Conservation (phyloP, 2,113 vertebrate species). For the Cacatua alba region DNA sequence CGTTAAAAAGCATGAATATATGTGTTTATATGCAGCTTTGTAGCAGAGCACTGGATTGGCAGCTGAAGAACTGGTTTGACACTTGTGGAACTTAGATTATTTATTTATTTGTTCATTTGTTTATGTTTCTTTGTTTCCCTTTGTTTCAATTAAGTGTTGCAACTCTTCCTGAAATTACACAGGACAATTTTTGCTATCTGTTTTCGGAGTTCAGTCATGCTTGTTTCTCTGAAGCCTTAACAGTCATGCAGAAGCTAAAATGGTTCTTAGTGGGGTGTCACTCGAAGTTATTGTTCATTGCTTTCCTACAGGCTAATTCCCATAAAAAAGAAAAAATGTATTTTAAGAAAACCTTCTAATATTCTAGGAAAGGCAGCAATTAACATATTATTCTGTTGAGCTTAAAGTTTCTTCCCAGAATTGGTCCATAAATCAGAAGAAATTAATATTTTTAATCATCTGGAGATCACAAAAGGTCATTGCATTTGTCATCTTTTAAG, state of each 20-base stretch:
- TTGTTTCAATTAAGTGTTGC: background rate
- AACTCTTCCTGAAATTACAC: background rate
- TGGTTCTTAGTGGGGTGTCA: background rate
- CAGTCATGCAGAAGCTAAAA: background rate
- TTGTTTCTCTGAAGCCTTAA: background rate
- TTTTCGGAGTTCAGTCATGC: background rate
- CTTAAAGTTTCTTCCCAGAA: background rate
- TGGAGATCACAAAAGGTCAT: background rate
- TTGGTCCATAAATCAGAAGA: background rate
- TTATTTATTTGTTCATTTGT: background rate
- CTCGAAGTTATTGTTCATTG: background rate
- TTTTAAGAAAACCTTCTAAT: background rate
- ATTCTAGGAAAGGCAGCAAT: background rate
- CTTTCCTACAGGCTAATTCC: background rate
- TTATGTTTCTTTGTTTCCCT: background rate
- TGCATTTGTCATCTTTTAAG: background rate
- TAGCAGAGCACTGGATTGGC: background rate
- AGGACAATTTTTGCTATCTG: background rate
- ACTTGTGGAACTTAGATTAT: background rate
- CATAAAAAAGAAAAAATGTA: background rate
- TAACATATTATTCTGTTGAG: background rate
- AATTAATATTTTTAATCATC: background rate
- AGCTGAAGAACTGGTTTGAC: background rate
- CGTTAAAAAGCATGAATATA: background rate
- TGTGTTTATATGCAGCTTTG: background rate